A percentile compares a stretch with the other conserved stretches of the same genome.
Conservation (phyloP, 2,113 vertebrate genomes). For the Festucalex cinctus region DNA sequence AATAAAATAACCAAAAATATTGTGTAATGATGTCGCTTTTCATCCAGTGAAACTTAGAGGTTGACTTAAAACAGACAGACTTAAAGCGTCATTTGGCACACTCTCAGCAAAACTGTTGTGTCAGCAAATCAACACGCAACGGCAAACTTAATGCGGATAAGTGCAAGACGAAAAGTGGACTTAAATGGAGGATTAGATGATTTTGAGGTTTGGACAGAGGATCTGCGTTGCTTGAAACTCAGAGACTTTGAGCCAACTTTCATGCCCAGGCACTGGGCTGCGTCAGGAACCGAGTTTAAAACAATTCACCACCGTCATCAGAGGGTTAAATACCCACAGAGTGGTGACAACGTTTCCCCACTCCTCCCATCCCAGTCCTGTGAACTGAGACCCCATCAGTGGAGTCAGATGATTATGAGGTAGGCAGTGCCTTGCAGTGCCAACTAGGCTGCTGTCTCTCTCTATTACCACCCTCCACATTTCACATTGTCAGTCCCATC, state of each 20-base stretch:
- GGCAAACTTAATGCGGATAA: conserved; percentile 1
- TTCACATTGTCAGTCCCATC: not conserved
- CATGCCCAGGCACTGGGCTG: too few species aligned
- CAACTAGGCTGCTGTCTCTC: conserved; percentile 41
- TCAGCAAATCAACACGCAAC: conserved; percentile 10
- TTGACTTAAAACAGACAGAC: not conserved
- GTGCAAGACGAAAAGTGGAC: not conserved
- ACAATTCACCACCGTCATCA: not conserved
- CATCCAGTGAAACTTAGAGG: not conserved
- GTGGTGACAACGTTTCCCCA: conserved; percentile 22
- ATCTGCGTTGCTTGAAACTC: too few species aligned
- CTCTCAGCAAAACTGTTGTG: conserved; percentile 4
- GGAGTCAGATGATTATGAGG: conserved; percentile 54
- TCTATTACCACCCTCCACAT: conserved; percentile 4
- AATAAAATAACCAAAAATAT: too few species aligned
- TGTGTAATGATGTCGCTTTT: conserved; percentile 1
- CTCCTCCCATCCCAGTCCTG: conserved; percentile 10
- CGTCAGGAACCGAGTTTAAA: not conserved
- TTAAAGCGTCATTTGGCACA: conserved; percentile 19
- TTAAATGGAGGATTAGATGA: not conserved
- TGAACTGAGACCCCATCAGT: conserved; percentile 31
- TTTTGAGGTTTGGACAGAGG: conserved; percentile 9
- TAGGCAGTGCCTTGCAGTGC: conserved; percentile 63
- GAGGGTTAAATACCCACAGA: conserved; percentile 24
- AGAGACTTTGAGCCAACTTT: too few species aligned